Conservation (phyloP, 1,140 invertebrate genomes). For the Oncopodura yosiiana region DNA sequence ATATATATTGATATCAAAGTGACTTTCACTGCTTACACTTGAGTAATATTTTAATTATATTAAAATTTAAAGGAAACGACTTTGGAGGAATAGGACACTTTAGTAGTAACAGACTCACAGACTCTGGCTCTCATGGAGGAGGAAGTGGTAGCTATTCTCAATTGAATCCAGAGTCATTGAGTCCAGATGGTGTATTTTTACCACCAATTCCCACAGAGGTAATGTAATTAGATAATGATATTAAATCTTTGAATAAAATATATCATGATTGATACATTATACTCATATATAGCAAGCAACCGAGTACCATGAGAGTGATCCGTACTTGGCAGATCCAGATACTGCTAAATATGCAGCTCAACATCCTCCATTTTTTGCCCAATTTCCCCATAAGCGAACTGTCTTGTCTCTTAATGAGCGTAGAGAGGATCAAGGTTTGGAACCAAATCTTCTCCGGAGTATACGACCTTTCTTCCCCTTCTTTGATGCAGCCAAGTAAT, state of each 20-base stretch:
- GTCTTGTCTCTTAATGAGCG: slow-evolving; percentile 30
- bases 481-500: slow-evolving; percentile 34
- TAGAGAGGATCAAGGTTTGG: slow-evolving; percentile 32
- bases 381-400: slow-evolving; percentile 34
- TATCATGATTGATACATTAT: neutral
- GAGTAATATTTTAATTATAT: slow-evolving; percentile 8
- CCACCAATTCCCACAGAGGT: slow-evolving; percentile 32
- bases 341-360: slow-evolving; percentile 32
- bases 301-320: slow-evolving; percentile 31
- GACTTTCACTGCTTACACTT: no score
- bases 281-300: slow-evolving; percentile 12
- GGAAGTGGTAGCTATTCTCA: neutral
- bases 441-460: slow-evolving; percentile 32
- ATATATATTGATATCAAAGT: no score
- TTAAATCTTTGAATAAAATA: neutral
- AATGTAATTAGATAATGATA: neutral
- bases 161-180: slow-evolving; percentile 28
- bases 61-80: slow-evolving; percentile 24
- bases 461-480: slow-evolving; percentile 36
- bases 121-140: neutral
- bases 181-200: slow-evolving; percentile 31
- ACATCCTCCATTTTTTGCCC: slow-evolving; percentile 34
- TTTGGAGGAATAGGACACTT: slow-evolving; percentile 19
- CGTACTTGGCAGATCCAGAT: slow-evolving; percentile 32
- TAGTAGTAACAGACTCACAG: neutral